Base-by-base conservation (phyloP, 2,113 vertebrate genomes). In the Pluvialis apricaria region DNA sequence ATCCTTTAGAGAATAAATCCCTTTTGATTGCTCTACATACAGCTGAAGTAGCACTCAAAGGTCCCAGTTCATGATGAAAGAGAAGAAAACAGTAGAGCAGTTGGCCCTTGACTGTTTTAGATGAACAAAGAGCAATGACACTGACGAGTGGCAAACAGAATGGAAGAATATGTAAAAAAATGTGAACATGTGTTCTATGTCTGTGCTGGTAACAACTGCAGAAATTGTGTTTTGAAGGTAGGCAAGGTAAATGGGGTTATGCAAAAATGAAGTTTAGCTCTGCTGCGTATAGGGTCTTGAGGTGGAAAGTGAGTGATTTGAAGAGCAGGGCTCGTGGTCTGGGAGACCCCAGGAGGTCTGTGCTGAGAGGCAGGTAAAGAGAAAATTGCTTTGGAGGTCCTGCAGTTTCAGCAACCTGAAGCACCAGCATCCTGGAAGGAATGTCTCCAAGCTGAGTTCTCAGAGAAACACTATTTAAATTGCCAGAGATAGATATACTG, bases 151-250 rank as follows among this genome's bases (percentile, higher is more conserved):
- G 38, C 65, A 94, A 95, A 80, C 32, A 34, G 69, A 82, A 62
- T 49, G 9, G 36, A 82, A 90, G 22, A 9, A 34, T 31, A 10
- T 15, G 26, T 77, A 38, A 83, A 93, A 36, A 31, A 47, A 3
- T 0, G 0, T 11, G 29, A 85, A 25, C 4, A 17, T 1, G 0
- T 34, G 14, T 84, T 83, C 11, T 49, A 3, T 28, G 4, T 38
- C 11, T 13, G 16, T 62, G 6, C 57, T 86, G 12, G 15, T 66
- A 73, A 62, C 40, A 44, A 76, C 31, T 54, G 38, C n/a, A 76
- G 86, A 90, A 86, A 68, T 40, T 58, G 61, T 13, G 40, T 49
- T 92, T 73, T 78, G 19, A 83, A 82, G 20, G 31, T 54, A 86
- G 54, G 21, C 11, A 94, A 73, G 14, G 11, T 82, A 81, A 88